Evolutionary conservation across 2,113 vertebrate genomes (phyloP).

Genomic region (Lampris incognitus): DNA sequence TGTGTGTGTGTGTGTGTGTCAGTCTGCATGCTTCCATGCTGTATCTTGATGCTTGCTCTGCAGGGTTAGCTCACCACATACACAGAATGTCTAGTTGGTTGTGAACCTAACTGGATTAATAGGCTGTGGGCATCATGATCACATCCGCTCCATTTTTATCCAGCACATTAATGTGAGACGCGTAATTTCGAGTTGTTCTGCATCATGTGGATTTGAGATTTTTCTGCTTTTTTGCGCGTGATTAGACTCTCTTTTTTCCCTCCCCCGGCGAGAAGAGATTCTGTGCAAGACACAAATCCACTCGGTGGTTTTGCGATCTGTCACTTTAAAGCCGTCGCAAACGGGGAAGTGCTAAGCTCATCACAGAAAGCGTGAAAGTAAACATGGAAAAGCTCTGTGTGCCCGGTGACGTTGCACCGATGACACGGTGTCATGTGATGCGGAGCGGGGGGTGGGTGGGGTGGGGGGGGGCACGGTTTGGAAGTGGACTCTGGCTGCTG

Average conservation of each 20-base stretch:
- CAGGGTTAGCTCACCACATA: conserved; percentile 36
- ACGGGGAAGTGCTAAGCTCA: neutral
- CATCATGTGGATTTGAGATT: conserved; percentile 35
- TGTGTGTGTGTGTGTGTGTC: conserved; percentile 14
- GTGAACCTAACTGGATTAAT: conserved; percentile 61
- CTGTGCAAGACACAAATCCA: too few relatives aligned
- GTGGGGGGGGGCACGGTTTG: neutral
- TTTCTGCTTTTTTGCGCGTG: conserved; percentile 10
- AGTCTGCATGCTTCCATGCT: neutral
- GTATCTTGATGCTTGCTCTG: neutral
- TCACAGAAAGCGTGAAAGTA: neutral
- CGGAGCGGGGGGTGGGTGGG: neutral
- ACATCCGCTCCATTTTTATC: conserved; percentile 42
- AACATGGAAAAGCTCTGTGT: neutral
- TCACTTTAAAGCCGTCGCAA: neutral
- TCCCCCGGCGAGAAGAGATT: too few relatives aligned
- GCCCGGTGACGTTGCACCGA: neutral
- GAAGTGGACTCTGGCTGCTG: neutral
- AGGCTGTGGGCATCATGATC: conserved; percentile 36
- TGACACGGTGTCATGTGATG: neutral
- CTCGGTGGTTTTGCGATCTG: neutral
- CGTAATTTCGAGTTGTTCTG: conserved; percentile 37
- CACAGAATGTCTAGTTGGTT: conserved; percentile 35
- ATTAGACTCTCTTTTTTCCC: conserved; percentile 3
- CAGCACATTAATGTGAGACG: conserved; percentile 25